Conservation (phyloP, 2,797 vertebrate genomes). For the Myotis findleyi region DNA sequence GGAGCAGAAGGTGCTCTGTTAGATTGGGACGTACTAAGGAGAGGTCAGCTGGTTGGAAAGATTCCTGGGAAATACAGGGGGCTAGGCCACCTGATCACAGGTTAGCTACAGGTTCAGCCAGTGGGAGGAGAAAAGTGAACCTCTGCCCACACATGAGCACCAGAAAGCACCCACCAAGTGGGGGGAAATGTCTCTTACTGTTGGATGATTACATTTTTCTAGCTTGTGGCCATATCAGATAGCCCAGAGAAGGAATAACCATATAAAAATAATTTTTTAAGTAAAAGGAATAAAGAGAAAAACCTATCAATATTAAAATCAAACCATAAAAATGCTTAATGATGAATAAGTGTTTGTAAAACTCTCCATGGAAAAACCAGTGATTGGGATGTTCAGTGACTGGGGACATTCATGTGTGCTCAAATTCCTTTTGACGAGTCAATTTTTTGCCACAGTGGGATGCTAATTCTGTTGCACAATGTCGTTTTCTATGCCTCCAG, state of each 20-base stretch:
- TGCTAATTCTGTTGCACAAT: constrained; percentile 17
- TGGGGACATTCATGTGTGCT: not conserved
- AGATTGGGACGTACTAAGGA: not conserved
- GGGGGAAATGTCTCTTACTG: not conserved
- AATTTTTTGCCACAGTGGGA: not conserved
- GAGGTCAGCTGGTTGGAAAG: not conserved
- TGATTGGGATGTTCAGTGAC: not conserved
- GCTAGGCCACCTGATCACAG: not conserved
- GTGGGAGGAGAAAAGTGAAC: not conserved
- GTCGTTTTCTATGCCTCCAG: not conserved
- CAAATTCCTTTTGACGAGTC: constrained; percentile 8
- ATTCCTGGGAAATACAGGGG: not conserved
- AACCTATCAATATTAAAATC: constrained; percentile 13
- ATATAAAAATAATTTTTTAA: constrained; percentile 42
- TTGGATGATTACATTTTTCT: not conserved
- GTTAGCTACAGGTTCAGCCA: not conserved
- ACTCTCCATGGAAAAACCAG: not conserved
- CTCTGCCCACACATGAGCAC: not conserved
- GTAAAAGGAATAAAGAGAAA: not conserved
- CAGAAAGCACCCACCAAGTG: not conserved
- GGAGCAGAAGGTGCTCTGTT: not conserved
- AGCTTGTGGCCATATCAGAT: not conserved
- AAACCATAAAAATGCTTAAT: not conserved
- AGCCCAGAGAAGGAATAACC: not conserved
- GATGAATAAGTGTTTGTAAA: not conserved